Evolutionary conservation across 2,113 vertebrate species (phyloP).

Genomic region (Promerops cafer): DNA sequence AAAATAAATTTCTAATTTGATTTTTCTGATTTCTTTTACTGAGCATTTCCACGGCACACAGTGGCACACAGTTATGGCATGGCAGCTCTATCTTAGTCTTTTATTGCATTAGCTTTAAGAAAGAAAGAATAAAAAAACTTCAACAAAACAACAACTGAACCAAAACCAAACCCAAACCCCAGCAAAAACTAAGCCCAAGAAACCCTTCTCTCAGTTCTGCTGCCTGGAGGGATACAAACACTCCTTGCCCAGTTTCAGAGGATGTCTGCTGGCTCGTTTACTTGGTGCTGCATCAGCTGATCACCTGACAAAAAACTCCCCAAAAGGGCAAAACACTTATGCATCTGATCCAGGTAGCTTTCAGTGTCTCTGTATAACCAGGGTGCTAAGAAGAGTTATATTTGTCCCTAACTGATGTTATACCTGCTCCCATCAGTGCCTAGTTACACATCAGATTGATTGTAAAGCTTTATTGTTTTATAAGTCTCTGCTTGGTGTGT

Average conservation of each 20-base stretch:
- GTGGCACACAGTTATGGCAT: neutral
- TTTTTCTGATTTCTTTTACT: neutral
- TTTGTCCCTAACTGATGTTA: neutral
- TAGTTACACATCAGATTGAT: conserved; percentile 58
- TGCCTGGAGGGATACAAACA: neutral
- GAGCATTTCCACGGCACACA: neutral
- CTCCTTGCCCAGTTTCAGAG: neutral
- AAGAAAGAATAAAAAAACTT: neutral
- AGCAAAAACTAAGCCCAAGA: neutral
- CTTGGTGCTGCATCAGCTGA: accelerated
- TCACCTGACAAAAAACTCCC: neutral
- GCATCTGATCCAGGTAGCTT: neutral
- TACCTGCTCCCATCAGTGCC: conserved; percentile 24
- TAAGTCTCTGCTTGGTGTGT: conserved; percentile 57
- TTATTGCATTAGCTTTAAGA: neutral
- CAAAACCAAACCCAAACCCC: neutral
- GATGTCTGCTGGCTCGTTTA: neutral
- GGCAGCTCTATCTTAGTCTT: neutral
- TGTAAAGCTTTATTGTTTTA: conserved; percentile 66
- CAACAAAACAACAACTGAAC: too few relatives aligned
- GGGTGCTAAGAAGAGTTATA: neutral
- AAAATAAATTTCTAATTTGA: neutral
- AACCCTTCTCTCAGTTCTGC: neutral
- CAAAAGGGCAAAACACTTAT: neutral
- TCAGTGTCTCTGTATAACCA: neutral